Percentiles rank a stretch among this genome's conserved stretches.
These are phyloP conservation scores for Tenualosa thibaudeaui DNA, from an alignment of 2,797 vertebrate genomes.

Conservation along the genomic window DNA sequence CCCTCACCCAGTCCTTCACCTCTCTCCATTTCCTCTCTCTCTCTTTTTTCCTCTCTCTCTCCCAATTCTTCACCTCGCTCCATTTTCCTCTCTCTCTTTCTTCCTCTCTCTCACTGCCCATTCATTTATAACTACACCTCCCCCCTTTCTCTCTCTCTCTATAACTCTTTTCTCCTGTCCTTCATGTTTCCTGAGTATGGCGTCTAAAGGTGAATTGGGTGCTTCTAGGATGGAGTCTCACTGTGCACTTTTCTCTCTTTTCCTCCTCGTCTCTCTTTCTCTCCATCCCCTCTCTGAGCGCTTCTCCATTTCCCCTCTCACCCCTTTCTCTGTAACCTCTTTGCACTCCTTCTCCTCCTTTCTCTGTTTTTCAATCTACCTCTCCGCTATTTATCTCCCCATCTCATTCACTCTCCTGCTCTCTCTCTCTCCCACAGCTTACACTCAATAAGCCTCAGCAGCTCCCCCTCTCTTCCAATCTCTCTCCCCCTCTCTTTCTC, in stretches of 20 bases:
- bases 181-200: no score
- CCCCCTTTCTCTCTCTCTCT: neutral
- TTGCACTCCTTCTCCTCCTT: constrained; percentile 20
- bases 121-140: neutral
- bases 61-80: no score
- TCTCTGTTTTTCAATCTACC: constrained; percentile 43
- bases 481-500: constrained; percentile 57
- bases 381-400: constrained; percentile 15
- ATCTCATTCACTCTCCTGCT: constrained; percentile 45
- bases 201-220: neutral
- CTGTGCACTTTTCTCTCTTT: constrained; percentile 24
- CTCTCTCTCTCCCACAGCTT: constrained; percentile 19
- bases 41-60: neutral
- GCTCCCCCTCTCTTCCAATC: constrained; percentile 14
- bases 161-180: no score
- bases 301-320: constrained; percentile 29
- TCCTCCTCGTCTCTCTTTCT: constrained; percentile 9
- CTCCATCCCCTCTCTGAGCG: constrained; percentile 19
- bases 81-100: neutral
- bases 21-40: neutral
- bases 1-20: neutral
- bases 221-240: no score
- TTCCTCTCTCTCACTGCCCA: neutral
- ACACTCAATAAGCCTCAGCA: neutral
- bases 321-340: constrained; percentile 33